Evolutionary conservation across 2,797 vertebrate species (phyloP).

Genomic region (Atherinosoma microstoma): DNA sequence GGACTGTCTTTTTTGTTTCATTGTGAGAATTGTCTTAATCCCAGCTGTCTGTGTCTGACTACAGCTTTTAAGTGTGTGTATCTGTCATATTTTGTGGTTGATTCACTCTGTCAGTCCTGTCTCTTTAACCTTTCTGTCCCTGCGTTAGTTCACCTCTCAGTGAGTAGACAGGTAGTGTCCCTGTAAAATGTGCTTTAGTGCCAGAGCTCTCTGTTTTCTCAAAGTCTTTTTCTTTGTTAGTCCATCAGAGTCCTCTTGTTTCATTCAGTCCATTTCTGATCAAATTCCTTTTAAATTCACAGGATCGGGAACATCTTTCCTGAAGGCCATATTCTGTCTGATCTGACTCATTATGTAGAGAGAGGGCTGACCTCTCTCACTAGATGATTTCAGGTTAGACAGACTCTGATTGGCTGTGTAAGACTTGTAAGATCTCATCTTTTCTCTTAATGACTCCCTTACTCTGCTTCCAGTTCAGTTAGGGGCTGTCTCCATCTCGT

Average conservation of each 20-base stretch:
- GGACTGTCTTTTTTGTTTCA: conserved; percentile 30
- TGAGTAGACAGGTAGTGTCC: conserved; percentile 65
- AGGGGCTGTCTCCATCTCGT: conserved; percentile 50
- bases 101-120: conserved; percentile 12
- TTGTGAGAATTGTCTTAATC: conserved; percentile 26
- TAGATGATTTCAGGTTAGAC: conserved; percentile 58
- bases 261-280: conserved; percentile 48
- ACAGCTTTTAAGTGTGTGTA: conserved; percentile 25
- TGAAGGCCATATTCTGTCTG: conserved; percentile 51
- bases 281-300: conserved; percentile 55
- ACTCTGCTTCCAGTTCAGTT: conserved; percentile 58
- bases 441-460: conserved; percentile 51
- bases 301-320: conserved; percentile 48
- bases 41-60: conserved; percentile 42
- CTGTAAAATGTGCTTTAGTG: conserved; percentile 81
- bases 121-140: conserved; percentile 48
- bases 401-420: conserved; percentile 62
- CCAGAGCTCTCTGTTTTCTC: conserved; percentile 70
- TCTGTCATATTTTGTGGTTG: conserved; percentile 44
- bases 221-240: conserved; percentile 70
- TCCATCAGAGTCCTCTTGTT: conserved; percentile 68
- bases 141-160: conserved; percentile 53
- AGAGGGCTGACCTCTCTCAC: conserved; percentile 39
- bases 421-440: conserved; percentile 50
- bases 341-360: conserved; percentile 51